Evolutionary conservation across 2,113 vertebrate genomes (phyloP).

Genomic region (Phainopepla nitens): DNA sequence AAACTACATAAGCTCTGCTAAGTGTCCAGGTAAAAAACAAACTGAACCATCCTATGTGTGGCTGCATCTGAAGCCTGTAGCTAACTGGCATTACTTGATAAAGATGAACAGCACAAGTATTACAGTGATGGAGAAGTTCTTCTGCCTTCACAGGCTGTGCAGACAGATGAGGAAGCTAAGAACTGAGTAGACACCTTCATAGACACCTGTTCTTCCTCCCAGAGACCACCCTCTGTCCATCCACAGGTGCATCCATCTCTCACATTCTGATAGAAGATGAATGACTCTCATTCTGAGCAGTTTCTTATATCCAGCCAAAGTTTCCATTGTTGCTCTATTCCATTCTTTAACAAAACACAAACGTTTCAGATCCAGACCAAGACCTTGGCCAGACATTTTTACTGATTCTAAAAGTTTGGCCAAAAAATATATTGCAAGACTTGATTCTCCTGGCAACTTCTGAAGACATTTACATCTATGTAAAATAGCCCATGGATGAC

Average conservation of each 20-base stretch:
- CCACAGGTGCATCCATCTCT: fast-evolving
- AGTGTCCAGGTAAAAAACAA: not conserved
- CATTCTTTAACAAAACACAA: not conserved
- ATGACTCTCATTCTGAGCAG: not conserved
- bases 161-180: not conserved
- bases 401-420: not conserved
- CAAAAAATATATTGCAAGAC: not conserved
- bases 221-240: not conserved
- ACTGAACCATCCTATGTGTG: not conserved
- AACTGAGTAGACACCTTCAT: not conserved
- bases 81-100: not conserved
- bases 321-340: not conserved
- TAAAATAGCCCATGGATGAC: not conserved
- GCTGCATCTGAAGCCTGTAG: not conserved
- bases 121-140: not conserved
- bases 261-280: not conserved
- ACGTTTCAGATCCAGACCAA: not conserved
- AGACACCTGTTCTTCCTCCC: not conserved
- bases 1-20: not conserved
- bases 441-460: not conserved
- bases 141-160: not conserved
- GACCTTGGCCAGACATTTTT: not conserved
- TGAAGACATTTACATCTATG: not conserved
- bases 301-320: not conserved
- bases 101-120: not conserved